phyloP scores from a whole-genome alignment of 2,888 invertebrate species.

The Andrena chrysosceles region DNA sequence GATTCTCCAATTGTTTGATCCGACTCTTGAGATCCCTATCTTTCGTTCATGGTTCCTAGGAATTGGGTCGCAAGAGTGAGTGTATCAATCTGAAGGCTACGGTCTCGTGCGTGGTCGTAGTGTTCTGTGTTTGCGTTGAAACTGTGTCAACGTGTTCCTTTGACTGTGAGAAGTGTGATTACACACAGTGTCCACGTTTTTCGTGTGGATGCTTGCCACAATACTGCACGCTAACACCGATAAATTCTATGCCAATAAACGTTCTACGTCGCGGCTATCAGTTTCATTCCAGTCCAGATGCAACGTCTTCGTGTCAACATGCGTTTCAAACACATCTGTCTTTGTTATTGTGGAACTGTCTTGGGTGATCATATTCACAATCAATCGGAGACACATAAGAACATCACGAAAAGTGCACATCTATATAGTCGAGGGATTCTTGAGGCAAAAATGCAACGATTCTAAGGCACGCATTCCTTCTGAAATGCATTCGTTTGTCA shows the following conservation, averaged over 20 bases:
- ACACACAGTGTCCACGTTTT: background rate
- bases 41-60: background rate
- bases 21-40: background rate
- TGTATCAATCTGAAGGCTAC: background rate
- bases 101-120: background rate
- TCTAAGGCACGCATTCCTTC: background rate
- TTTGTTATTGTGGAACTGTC: background rate
- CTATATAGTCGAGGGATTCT: background rate
- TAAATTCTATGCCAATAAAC: conserved; percentile 17
- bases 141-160: background rate
- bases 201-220: conserved; percentile 1
- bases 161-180: background rate
- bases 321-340: conserved; percentile 8
- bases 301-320: conserved; percentile 38
- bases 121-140: background rate
- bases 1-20: background rate
- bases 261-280: conserved; percentile 3
- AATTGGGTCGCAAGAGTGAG: background rate
- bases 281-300: conserved; percentile 30
- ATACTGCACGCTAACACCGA: conserved; percentile 14
- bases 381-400: background rate
- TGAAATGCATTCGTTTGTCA: background rate
- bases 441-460: background rate
- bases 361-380: no score
- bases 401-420: conserved; percentile 8